These are phyloP conservation scores for Teleopsis dalmanni DNA, from an alignment of 1,140 invertebrate genomes.

Conservation along the genomic window DNA sequence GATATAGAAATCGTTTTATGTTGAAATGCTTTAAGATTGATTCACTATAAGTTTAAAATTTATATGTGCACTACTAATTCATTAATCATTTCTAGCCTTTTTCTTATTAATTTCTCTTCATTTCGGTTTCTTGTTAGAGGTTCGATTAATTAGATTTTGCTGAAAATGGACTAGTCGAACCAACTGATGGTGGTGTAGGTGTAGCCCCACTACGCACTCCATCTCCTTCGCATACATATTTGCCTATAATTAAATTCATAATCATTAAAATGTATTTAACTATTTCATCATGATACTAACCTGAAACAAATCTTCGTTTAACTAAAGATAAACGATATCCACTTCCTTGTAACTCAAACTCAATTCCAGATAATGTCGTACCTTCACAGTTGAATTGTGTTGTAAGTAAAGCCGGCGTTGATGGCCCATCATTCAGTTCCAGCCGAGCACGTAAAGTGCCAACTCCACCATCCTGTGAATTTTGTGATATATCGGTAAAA, in stretches of 20 bases:
- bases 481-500: conserved; percentile 82
- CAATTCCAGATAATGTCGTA: conserved; percentile 85
- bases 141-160: conserved; percentile 35
- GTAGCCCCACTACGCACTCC: conserved; percentile 39
- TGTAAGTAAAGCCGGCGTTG: conserved; percentile 72
- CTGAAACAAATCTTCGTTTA: conserved; percentile 89
- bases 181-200: conserved; percentile 43
- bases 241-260: conserved; percentile 48
- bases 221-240: conserved; percentile 85
- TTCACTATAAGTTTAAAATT: no score
- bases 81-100: no score
- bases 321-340: conserved; percentile 90
- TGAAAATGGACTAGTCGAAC: conserved; percentile 43
- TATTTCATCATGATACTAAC: conserved; percentile 46
- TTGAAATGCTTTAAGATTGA: no score
- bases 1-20: no score
- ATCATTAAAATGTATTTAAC: neutral
- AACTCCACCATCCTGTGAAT: conserved; percentile 78
- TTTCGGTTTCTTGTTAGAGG: no score
- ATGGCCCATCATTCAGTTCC: conserved; percentile 73
- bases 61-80: no score
- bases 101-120: no score
- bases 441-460: conserved; percentile 85
- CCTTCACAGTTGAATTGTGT: conserved; percentile 93
- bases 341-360: conserved; percentile 80